These are phyloP conservation scores for Geococcyx californianus DNA, from an alignment of 2,113 vertebrate species.

Conservation along the genomic window DNA sequence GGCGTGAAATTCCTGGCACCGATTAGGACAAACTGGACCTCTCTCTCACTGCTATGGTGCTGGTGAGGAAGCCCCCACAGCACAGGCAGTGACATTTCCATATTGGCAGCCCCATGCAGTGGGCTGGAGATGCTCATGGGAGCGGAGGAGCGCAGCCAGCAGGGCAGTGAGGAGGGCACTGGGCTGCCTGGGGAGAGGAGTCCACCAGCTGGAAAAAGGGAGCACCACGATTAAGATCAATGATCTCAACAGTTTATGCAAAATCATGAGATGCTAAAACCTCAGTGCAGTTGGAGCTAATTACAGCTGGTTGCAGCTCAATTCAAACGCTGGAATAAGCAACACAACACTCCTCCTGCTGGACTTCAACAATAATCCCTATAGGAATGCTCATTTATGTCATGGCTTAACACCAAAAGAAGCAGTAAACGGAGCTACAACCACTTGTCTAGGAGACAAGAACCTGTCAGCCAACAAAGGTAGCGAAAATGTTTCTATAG, in stretches of 20 bases:
- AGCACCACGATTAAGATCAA: fast-evolving
- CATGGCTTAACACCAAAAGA: neutral
- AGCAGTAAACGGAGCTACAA: neutral
- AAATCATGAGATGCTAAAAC: neutral
- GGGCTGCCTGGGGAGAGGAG: neutral
- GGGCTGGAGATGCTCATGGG: neutral
- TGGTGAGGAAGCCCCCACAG: neutral
- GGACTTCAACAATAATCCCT: neutral
- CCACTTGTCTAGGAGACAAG: neutral
- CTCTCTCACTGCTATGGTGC: fast-evolving
- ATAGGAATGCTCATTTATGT: neutral
- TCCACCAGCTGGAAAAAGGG: neutral
- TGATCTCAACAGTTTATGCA: neutral
- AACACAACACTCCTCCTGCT: fast-evolving
- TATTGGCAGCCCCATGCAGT: neutral
- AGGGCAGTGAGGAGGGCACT: neutral
- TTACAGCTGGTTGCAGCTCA: neutral
- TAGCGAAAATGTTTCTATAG: neutral
- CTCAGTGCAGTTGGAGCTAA: neutral
- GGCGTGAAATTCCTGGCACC: neutral
- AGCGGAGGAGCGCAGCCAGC: neutral
- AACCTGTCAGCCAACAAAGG: neutral
- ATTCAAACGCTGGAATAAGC: neutral
- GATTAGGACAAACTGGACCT: neutral
- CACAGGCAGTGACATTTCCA: constrained; percentile 13